Base-by-base conservation (phyloP, 1,140 invertebrate genomes). In the Pachyrhynchus sulphureomaculatus region DNA sequence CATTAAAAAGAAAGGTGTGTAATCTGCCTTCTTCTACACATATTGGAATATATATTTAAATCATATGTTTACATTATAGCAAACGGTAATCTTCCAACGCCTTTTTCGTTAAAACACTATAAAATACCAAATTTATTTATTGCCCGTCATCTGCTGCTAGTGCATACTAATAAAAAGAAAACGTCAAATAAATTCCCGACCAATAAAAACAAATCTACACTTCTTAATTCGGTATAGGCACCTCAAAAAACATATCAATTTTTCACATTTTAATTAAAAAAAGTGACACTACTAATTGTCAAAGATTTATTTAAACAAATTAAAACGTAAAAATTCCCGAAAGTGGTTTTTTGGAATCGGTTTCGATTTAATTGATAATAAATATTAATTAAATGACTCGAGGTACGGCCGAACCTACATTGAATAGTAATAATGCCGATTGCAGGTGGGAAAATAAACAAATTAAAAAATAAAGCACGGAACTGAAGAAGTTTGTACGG, bases 251-350 rank as follows among this genome's bases (percentile, higher is more conserved):
- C 12, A 17, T 4, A 12, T 4, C 15, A 15, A 20, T 18, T 33
- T 17, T 9, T 21, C 3, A 53, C 36, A 15, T 18, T 53, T 53
- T 53, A 53, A 53, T 39, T 39, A 13, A 53, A 53, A 52, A 53
- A 53, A 26, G 24, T 24, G 33, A 21, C 51, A 20, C 15, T n/a
- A 12, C 41, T 57, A 47, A 57, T 57, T 36, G 29, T 15, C 10
- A 20, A 33, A 39, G 33, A 58, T 48, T 58, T 58, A 48, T 48
- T 29, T 33, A 48, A 37, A 58, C 55, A 37, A 58, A 55, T 53
- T 39, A 39, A 37, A 53, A 53, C 49, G n/a, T 17, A 37, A 17
- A n/a, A 20, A 18, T 20, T 26, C 20, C 20, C 10, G 39, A 24
- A 23, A 12, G 32, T 15, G 15, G 34, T 26, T 15, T n/a, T 26